Conservation (phyloP, 2,888 invertebrate species). For the Ectemnius continuus region DNA sequence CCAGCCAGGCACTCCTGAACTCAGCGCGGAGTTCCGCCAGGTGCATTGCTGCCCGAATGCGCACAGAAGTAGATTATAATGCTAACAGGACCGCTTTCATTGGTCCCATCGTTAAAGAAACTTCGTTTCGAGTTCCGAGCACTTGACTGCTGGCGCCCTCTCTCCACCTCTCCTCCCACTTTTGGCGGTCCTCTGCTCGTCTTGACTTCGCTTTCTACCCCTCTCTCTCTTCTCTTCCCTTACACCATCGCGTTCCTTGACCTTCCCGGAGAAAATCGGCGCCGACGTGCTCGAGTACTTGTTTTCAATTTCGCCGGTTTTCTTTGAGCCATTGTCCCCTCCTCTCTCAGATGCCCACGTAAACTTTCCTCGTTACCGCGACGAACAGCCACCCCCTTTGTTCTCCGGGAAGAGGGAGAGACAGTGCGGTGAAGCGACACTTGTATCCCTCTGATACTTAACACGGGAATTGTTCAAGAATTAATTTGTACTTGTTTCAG, state of each 20-base stretch:
- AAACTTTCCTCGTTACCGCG: conserved; percentile 31
- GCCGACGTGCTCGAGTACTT: conserved; percentile 19
- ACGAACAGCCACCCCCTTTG: too few relatives aligned
- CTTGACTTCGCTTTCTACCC: too few relatives aligned
- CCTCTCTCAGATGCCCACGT: background rate
- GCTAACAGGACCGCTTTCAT: conserved; percentile 53
- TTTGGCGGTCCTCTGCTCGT: too few relatives aligned
- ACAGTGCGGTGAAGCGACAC: too few relatives aligned
- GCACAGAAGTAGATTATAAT: conserved; percentile 60
- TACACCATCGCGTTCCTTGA: background rate
- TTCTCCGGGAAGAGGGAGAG: too few relatives aligned
- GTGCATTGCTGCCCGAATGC: conserved; percentile 59
- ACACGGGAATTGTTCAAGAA: too few relatives aligned
- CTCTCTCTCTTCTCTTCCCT: background rate
- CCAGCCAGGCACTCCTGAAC: conserved; percentile 38
- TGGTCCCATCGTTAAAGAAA: conserved; percentile 57
- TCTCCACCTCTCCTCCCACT: background rate
- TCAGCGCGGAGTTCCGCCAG: conserved; percentile 38
- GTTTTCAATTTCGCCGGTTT: conserved; percentile 17
- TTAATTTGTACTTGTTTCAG: too few relatives aligned
- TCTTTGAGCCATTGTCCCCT: background rate
- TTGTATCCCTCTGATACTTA: too few relatives aligned
- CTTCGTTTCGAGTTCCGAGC: conserved; percentile 42
- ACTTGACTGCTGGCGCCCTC: background rate
- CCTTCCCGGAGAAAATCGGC: conserved; percentile 22